Conservation (phyloP, 2,113 vertebrate genomes). For the Syngnathus typhle region DNA sequence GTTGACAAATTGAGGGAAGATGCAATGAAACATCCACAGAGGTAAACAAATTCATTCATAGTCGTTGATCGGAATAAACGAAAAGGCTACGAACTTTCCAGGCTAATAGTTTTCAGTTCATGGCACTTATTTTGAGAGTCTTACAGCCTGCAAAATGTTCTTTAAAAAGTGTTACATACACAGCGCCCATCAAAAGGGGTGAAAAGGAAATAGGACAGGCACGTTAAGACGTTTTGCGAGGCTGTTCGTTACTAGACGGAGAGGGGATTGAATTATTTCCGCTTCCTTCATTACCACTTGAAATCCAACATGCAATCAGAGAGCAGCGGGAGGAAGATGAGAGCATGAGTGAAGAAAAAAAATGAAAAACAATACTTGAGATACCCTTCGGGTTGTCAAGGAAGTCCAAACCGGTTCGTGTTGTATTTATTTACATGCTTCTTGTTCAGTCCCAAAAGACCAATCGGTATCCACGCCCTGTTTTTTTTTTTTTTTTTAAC, state of each 20-base stretch:
- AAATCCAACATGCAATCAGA: slow-evolving; percentile 12
- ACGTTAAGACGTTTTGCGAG: background rate
- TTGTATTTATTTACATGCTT: slow-evolving; percentile 11
- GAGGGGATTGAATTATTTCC: background rate
- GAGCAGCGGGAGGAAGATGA: background rate
- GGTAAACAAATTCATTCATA: background rate
- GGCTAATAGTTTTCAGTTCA: background rate
- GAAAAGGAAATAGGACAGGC: slow-evolving; percentile 5
- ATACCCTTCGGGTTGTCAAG: slow-evolving; percentile 20
- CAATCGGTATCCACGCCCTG: background rate
- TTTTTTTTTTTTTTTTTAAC: slow-evolving; percentile 12
- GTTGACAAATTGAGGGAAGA: slow-evolving; percentile 27
- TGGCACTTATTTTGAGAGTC: background rate
- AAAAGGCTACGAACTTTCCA: background rate
- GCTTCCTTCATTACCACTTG: slow-evolving; percentile 12
- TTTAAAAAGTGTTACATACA: background rate
- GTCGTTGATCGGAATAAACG: background rate
- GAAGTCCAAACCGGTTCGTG: slow-evolving; percentile 27
- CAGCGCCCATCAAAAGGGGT: background rate
- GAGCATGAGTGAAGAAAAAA: background rate
- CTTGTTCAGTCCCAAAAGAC: slow-evolving; percentile 22
- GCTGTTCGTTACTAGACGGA: background rate
- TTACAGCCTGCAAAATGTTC: background rate
- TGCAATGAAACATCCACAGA: background rate
- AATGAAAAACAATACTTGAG: slow-evolving; percentile 11